Base-by-base conservation (phyloP, 1,140 invertebrate genomes). In the Bombus sylvicola region DNA sequence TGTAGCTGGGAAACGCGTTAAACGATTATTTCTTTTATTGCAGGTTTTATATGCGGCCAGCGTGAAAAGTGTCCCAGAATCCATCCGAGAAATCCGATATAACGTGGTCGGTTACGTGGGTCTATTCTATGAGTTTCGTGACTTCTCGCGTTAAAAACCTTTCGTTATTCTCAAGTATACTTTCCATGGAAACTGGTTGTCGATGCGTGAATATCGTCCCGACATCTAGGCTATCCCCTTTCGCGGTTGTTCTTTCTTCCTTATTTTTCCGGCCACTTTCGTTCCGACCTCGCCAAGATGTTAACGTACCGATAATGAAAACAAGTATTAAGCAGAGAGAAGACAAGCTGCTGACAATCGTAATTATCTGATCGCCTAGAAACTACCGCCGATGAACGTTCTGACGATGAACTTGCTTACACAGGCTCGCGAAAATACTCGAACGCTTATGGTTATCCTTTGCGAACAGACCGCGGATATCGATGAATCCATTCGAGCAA, bases 141-240 rank as follows among this genome's bases (percentile, higher is more conserved):
- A 73, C 69, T 81, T 34, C 47, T 22, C 28, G 47, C 68, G 79
- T 22, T 78, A 83, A 83, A 69, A 83, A 83, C 43, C 43, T 78
- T 77, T 53, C 81, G 57, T 83, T 83, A 78, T 78, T 43, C 37
- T 25, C 10, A 66, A 25, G 37, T 37, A 34, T 74, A 86, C 85
- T 86, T 86, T 86, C 85, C 85, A 82, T 83, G 79, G 64, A 86
- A 86, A 86, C 72, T 86, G 79, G 80, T 83, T 69, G 79, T 75
- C 84, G 84, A 82, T 86, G 84, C 79, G 72, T 86, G 71, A 86
- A 83, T 78, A 75, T 75, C 79, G 47, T 57, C n/a, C 43, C n/a
- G 71, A 59, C 71, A 86, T 82, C 80, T 75, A 86, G 85, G 85
- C 72, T 86, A 83, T 73, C 71, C n/a, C 69, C 69, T 59, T 79